A percentile compares a stretch with the other conserved stretches of the same genome.
Evolutionary conservation across 2,113 vertebrate genomes (phyloP).

Genomic region (Myotis brandtii): DNA sequence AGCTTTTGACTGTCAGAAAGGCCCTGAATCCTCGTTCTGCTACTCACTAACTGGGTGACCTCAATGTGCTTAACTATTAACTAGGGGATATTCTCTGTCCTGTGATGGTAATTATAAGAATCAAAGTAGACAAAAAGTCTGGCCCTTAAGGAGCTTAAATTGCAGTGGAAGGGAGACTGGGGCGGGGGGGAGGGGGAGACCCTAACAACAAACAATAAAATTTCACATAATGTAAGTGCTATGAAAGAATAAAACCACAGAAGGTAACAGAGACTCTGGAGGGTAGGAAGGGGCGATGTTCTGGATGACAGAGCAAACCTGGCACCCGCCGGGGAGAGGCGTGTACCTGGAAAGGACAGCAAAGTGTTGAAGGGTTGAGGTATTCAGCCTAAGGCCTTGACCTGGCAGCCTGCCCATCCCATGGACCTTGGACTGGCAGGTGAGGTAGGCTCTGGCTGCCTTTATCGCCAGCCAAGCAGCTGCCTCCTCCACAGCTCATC

Average conservation of each 20-base stretch:
- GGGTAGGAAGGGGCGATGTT: background rate
- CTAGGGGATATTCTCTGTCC: background rate
- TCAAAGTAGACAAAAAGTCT: constrained; percentile 9
- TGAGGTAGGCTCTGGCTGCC: background rate
- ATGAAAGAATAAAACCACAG: constrained; percentile 33
- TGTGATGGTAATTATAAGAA: background rate
- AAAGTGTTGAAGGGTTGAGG: background rate
- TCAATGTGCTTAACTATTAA: background rate
- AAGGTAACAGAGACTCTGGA: constrained; percentile 1
- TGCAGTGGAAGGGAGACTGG: background rate
- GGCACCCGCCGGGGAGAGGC: background rate
- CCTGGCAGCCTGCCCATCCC: background rate
- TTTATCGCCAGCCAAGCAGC: background rate
- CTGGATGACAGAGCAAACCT: background rate
- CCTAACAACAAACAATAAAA: constrained; percentile 6
- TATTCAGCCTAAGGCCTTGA: background rate
- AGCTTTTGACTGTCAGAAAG: background rate
- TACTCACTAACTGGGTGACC: background rate
- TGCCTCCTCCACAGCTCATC: background rate
- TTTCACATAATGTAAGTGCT: background rate
- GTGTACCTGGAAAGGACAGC: background rate
- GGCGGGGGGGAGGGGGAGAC: no score
- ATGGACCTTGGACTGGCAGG: background rate
- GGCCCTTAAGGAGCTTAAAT: background rate
- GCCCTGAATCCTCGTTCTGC: background rate